Evolutionary conservation across 1,140 invertebrate species (phyloP), one percentile per base, ranked within the genome.

Genomic region (Apis dorsata): DNA sequence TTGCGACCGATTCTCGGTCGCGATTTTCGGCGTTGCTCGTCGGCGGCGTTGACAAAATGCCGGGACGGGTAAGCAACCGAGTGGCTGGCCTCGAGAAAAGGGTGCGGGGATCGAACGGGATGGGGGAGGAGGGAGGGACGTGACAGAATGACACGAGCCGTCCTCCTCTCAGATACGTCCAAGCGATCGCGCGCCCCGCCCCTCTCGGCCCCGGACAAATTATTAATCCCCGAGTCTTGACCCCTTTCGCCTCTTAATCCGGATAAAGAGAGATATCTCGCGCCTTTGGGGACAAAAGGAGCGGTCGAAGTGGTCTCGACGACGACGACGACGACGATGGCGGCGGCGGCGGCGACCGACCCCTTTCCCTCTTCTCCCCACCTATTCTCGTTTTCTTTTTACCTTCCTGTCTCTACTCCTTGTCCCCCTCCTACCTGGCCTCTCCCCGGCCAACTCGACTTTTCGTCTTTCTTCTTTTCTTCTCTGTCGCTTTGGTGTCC

Each of bases 221-320:
- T 92, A 91, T 92, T 91, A 91, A 91, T 92, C 90, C 88, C 81
- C 13, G 78, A 90, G 87, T 88, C 89, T 90, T 90, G 87, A 91
- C 89, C 90, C 80, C 84, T 88, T 86, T 88, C 81, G 85, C 81
- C 88, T 89, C 88, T 89, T 90, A 90, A 89, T 90, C 84, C 84
- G 85, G 84, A 85, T 83, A 86, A 90, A 90, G 85, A 90, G 88
- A 90, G 89, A 91, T 87, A 88, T 91, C 86, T 87, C 77, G 77
- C 87, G 84, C 82, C 85, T 74, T 66, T 69, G 78, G 75, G 83
- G 83, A 89, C 85, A 90, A 89, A 90, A 87, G 86, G 71, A 83
- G 66, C 75, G 81, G 44, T 49, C 44, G 63, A 69, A 77, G 82
- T 84, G 63, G 69, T 80, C 62, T 78, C 69, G 68, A 79, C 70